Evolutionary conservation across 1,140 invertebrate genomes (phyloP), one percentile per base, ranked within the genome.

Genomic region (Camponotus vicinus): DNA sequence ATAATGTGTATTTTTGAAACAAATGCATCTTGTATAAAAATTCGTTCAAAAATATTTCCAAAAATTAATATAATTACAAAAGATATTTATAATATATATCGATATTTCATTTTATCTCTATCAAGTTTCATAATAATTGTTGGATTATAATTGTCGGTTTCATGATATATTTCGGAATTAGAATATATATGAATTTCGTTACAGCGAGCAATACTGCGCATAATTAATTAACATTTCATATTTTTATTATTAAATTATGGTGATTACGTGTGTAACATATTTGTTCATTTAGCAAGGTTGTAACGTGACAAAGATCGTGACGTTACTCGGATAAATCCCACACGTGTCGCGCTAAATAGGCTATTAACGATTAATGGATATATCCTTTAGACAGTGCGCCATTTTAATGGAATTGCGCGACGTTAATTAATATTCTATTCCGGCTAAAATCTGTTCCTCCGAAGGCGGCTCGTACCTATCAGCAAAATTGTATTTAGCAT

Each of bases 381-480:
- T 73, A 89, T 73, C 85, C 89, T 84, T 90, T 89, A 79, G 78
- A 85, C 40, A 75, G 45, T 9, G 84, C 64, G 55, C 69, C 34
- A 84, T 89, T 90, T 90, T 90, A 90, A 90, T 89, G 76, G 80
- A 85, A 90, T 88, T 69, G 52, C 32, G 66, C 64, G 27, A 57
- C 80, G 55, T 87, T 90, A 89, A 90, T 90, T 89, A 90, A 89
- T 86, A 90, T 88, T 90, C 88, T 83, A 63, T 66, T 85, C 82
- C 37, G 55, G 66, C 61, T 69, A 69, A 61, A 71, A 82, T 73
- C 76, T 70, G 67, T 67, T 82, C n/a, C 77, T 89, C 75, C 69
- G 82, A 52, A 86, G 52, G 49, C 79, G 73, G 86, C 59, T 87
- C 82, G 57, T 88, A 90, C 77, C 86, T 90, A 84, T 90, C 85